Evolutionary conservation across 1,140 invertebrate species (phyloP).

Genomic region (Kradibia gibbosae): DNA sequence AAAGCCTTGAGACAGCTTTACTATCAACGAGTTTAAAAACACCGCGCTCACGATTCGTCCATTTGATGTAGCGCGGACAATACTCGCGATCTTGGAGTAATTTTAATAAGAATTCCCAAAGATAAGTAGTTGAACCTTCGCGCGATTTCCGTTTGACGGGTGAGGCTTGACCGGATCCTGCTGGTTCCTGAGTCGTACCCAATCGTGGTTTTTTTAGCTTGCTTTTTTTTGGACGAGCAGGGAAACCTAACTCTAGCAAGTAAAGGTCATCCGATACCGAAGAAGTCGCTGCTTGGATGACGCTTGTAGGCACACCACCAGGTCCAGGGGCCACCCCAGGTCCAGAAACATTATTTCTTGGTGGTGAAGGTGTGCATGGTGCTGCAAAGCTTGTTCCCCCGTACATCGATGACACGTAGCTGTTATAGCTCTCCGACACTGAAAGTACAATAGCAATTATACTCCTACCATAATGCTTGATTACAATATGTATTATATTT

Average conservation of each 20-base stretch:
- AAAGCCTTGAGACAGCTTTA: slow-evolving; percentile 97
- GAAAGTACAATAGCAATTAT: slow-evolving; percentile 54
- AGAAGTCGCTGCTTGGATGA: slow-evolving; percentile 83
- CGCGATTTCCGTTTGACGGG: slow-evolving; percentile 91
- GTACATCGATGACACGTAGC: slow-evolving; percentile 75
- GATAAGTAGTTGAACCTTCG: slow-evolving; percentile 97
- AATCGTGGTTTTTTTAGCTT: slow-evolving; percentile 79
- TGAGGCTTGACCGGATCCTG: slow-evolving; percentile 69
- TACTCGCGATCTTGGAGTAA: slow-evolving; percentile 97
- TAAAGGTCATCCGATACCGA: slow-evolving; percentile 87
- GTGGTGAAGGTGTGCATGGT: slow-evolving; percentile 75
- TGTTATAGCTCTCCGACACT: slow-evolving; percentile 77
- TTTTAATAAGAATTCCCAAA: slow-evolving; percentile 99
- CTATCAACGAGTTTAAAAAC: slow-evolving; percentile 99
- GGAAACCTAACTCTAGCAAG: slow-evolving; percentile 88
- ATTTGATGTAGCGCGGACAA: slow-evolving; percentile 99
- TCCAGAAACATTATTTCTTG: slow-evolving; percentile 57
- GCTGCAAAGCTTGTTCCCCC: slow-evolving; percentile 65
- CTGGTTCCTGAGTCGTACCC: background rate
- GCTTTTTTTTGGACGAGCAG: slow-evolving; percentile 79
- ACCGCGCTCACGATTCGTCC: slow-evolving; percentile 98
- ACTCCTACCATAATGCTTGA: too few relatives aligned
- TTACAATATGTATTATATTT: too few relatives aligned
- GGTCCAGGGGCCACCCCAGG: slow-evolving; percentile 46
- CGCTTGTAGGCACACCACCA: slow-evolving; percentile 78